These are phyloP conservation scores for Dipodomys stephensi DNA, from an alignment of 2,113 vertebrate species.

Conservation along the genomic window DNA sequence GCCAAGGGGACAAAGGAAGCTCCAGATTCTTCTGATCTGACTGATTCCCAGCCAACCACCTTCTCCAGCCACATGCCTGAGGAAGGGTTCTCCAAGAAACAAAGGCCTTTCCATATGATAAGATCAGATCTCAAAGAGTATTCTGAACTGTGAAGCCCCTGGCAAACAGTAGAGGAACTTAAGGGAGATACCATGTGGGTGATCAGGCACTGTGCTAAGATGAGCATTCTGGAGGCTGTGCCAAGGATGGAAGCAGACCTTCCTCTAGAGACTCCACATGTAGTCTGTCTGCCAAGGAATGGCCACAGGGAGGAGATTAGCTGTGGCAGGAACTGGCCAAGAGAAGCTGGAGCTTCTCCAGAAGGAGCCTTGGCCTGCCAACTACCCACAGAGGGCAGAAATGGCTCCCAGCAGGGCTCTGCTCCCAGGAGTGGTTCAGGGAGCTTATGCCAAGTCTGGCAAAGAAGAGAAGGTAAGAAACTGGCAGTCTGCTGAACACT, in stretches of 20 bases:
- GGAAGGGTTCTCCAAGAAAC: accelerated
- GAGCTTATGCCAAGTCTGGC: not conserved
- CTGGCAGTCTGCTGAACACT: not conserved
- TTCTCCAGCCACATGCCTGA: not conserved
- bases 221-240: not conserved
- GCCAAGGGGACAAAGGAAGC: not conserved
- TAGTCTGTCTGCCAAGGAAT: not conserved
- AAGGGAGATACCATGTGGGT: not conserved
- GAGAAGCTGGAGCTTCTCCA: not conserved
- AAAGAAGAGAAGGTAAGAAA: not conserved
- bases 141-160: not conserved
- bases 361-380: constrained; percentile 26
- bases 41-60: not conserved
- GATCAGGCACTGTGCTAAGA: not conserved
- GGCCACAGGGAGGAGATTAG: constrained; percentile 26
- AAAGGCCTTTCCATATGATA: not conserved
- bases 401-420: not conserved
- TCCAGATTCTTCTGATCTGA: not conserved
- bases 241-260: not conserved
- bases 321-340: constrained; percentile 66
- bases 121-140: not conserved
- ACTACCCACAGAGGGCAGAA: not conserved
- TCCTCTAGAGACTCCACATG: not conserved
- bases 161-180: not conserved
- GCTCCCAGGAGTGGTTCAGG: not conserved